Evolutionary conservation across 2,888 invertebrate species (phyloP), one percentile per base, ranked within the genome.

Genomic region (Endomychus coccineus): DNA sequence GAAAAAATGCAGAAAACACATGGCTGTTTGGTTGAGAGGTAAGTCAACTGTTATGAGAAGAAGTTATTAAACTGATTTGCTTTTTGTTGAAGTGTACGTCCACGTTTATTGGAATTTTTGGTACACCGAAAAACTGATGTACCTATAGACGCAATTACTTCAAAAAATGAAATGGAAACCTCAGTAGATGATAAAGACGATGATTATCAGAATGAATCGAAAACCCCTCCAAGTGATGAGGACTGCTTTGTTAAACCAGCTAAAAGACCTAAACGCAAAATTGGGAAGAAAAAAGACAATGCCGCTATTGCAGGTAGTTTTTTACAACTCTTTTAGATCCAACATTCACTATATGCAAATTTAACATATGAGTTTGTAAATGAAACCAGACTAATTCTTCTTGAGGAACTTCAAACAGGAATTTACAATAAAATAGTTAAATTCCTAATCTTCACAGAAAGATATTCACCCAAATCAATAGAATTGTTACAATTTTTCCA

Each of bases 1-100:
- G 52, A 55, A 34, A 55, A 54, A 42, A 52, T 56, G 43, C 51
- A 50, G 28, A 52, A 50, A 42, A 53, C 55, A 9, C 53, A 53
- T 17, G 46, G 43, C 28, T 48, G 45, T 30, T 40, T 55, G 25
- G 46, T 52, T n/a, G 53, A 54, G 32, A 45, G 39, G 43, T 48
- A 31, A 10, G 19, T 19, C 7, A 5, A 19, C 19, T 6, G 5
- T 19, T 19, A 7, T 19, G 19, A 19, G n/a, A 19, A 7, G 19
- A 19, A 6, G 19, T 6, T 5, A 19, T 19, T 19, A 7, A 5
- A 7, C 6, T 19, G 7, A 5, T 19, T 7, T 7, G 7, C 19
- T 7, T 7, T 25, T 17, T 22, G 14, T 42, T 40, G 5, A 23
- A 51, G 49, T 31, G 48, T 52, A 2, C 39, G 52, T n/a, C 51